A percentile compares a stretch with the other conserved stretches of the same genome.
phyloP scores from a whole-genome alignment of 2,888 invertebrate genomes.

The Ormyrus pomaceus region DNA sequence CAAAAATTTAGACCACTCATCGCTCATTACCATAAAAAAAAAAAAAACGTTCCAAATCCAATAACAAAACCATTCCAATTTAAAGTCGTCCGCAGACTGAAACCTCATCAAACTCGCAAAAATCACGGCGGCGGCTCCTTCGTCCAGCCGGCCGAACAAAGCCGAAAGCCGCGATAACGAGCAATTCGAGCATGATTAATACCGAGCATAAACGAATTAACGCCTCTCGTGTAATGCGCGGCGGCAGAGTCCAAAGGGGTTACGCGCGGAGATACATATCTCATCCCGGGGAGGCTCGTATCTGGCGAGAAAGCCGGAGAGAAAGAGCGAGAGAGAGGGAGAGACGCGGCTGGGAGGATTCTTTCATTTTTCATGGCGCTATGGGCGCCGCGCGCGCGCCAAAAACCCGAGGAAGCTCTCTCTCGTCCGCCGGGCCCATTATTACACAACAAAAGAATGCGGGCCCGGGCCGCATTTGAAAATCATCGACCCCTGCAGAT shows the following conservation, averaged over 20 bases:
- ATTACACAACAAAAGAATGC: conserved; percentile 57
- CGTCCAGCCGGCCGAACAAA: conserved; percentile 15
- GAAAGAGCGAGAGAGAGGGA: conserved; percentile 21
- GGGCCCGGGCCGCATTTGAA: conserved; percentile 47
- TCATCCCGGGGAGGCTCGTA: neutral
- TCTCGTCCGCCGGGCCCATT: conserved; percentile 42
- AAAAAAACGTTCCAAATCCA: no score
- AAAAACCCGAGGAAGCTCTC: conserved; percentile 39
- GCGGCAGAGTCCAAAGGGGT: conserved; percentile 52
- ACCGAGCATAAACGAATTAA: conserved; percentile 52
- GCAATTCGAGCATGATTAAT: conserved; percentile 49
- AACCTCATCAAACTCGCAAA: no score
- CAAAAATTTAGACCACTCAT: no score
- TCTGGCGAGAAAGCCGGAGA: neutral
- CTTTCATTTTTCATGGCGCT: conserved; percentile 69
- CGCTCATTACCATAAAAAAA: no score
- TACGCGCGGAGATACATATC: neutral
- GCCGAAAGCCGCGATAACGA: conserved; percentile 22
- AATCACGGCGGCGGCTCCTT: neutral
- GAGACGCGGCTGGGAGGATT: conserved; percentile 60
- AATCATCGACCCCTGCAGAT: conserved; percentile 39
- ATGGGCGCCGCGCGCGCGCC: conserved; percentile 63
- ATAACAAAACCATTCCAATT: no score
- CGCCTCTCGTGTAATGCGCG: conserved; percentile 35
- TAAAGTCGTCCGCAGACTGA: no score